Evolutionary conservation across 2,888 invertebrate species (phyloP), one percentile per base, ranked within the genome.

Genomic region (Capitulum mitella): DNA sequence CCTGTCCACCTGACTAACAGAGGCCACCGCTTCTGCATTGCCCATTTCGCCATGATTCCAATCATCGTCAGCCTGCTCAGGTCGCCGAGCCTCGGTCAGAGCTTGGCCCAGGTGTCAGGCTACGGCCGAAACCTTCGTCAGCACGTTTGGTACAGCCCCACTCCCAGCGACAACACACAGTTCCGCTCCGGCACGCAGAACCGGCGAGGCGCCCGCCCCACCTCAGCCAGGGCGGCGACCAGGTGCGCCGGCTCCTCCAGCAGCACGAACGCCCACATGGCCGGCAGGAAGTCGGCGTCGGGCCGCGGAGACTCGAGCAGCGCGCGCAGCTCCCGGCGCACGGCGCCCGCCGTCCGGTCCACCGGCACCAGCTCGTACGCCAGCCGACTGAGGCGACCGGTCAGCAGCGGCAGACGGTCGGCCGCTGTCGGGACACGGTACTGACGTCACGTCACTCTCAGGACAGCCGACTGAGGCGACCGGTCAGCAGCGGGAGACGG

Each of bases 191-290:
- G n/a, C n/a, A n/a, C n/a, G n/a, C n/a, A n/a, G n/a, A n/a, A n/a
- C n/a, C n/a, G n/a, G n/a, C n/a, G n/a, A n/a, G n/a, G n/a, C n/a
- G 43, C 43, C 43, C 6, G 6, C 43, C 58, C 29, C 58, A 58
- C 58, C 58, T 58, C 58, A 8, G n/a, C n/a, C n/a, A 58, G 58
- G 58, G 29, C 29, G 10, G n/a, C n/a, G n/a, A 29, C 58, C 58
- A 58, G 58, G 10, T 29, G 58, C 6, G n/a, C 10, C n/a, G 58
- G 58, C 58, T 58, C 58, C 1, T n/a, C n/a, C 10, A 58, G 58
- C 58, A 58, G 58, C 58, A 58, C 58, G 29, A 58, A 58, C 58
- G 58, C 58, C 58, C 58, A 58, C 10, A 58, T 58, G 29, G 58
- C 58, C 58, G 58, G 58, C 58, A 58, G 58, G 29, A 58, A 58